Evolutionary conservation across 1,140 invertebrate species (phyloP).

Genomic region (Melitaea cinxia): DNA sequence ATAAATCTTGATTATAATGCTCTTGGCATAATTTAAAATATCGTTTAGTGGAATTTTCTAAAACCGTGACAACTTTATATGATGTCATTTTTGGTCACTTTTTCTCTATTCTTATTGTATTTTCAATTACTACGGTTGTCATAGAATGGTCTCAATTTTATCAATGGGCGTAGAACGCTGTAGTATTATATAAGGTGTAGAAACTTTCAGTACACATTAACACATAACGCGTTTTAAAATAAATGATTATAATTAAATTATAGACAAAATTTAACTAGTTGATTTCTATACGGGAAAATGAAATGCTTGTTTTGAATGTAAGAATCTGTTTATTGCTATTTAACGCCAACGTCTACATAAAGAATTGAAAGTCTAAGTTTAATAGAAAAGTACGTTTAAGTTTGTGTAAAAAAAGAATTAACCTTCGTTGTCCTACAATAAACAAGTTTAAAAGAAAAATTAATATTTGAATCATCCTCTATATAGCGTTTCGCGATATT

Average conservation of each 20-base stretch:
- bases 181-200: slow-evolving; percentile 20
- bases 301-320: no score
- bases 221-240: background rate
- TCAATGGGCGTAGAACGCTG: slow-evolving; percentile 17
- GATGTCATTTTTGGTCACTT: slow-evolving; percentile 21
- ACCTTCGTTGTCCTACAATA: background rate
- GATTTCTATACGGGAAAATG: no score
- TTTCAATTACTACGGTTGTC: slow-evolving; percentile 34
- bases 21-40: slow-evolving; percentile 23
- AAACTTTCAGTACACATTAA: background rate
- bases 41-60: slow-evolving; percentile 27
- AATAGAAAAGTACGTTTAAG: background rate
- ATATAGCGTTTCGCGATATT: slow-evolving; percentile 25
- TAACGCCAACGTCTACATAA: no score
- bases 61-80: slow-evolving; percentile 34
- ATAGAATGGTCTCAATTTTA: slow-evolving; percentile 18
- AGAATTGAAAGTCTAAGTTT: no score
- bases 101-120: slow-evolving; percentile 24
- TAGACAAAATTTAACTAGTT: no score
- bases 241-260: no score
- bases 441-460: background rate
- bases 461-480: slow-evolving; percentile 17
- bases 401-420: background rate
- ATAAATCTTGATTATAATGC: slow-evolving; percentile 35
- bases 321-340: no score